Conservation (phyloP, 1,140 invertebrate species). For the Galendromus occidentalis region DNA sequence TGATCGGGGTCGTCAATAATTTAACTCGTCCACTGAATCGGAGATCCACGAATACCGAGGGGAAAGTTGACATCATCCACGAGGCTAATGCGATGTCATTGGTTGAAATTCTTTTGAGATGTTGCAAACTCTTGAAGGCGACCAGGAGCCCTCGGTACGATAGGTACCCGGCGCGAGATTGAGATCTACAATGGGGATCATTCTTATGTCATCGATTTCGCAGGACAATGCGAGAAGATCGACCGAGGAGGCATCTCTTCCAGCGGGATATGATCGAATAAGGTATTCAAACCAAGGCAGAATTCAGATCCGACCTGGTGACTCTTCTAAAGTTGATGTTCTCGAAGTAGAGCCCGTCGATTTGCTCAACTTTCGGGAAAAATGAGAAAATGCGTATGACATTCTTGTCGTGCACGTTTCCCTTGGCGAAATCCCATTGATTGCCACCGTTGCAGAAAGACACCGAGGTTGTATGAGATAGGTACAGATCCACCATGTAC, state of each 20-base stretch:
- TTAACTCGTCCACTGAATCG: not conserved
- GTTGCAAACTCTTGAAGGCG: not conserved
- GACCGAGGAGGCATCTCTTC: no score
- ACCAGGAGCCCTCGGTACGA: not conserved
- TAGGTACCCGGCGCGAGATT: not conserved
- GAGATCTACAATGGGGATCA: not conserved
- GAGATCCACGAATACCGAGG: not conserved
- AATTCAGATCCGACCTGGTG: not conserved
- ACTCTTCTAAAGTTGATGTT: not conserved
- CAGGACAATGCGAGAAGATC: not conserved
- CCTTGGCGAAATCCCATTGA: not conserved
- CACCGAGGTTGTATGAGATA: not conserved
- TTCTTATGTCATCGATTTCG: not conserved
- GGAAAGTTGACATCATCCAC: constrained; percentile 8
- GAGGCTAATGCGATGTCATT: not conserved
- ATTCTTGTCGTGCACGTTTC: not conserved
- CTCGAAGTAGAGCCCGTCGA: not conserved
- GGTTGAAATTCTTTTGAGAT: not conserved
- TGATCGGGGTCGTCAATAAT: not conserved
- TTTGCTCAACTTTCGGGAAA: not conserved
- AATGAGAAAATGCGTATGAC: not conserved
- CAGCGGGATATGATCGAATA: no score
- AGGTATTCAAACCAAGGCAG: not conserved
- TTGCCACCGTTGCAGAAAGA: not conserved
- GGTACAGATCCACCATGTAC: not conserved